Evolutionary conservation across 2,888 invertebrate genomes (phyloP), one percentile per base, ranked within the genome.

Genomic region (Limnephilus auricula): DNA sequence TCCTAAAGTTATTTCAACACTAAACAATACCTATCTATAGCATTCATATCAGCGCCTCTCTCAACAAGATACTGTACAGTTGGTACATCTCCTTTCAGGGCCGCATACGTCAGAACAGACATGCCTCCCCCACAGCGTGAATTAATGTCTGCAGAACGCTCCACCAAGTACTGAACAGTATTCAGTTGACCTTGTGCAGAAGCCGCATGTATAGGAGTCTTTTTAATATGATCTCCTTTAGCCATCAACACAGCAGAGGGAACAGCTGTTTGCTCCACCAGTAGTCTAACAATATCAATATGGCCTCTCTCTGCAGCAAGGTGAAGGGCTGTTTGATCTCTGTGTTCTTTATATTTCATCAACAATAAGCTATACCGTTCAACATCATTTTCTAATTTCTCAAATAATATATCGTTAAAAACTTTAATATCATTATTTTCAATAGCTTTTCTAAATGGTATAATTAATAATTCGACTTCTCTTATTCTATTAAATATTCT

Each of bases 391-490:
- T 10, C 6, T 50, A 15, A 82, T 10, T 82, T 25, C 0, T 10
- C 18, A 3, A 15, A 25, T 32, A 31, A 6, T 32, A 13, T 82
- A 18, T 1, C 1, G 2, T 32, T 32, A 12, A 30, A 10, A 80
- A 2, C 0, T 32, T 13, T 5, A 15, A 10, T n/a, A n/a, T n/a
- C 2, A 15, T 45, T 45, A 45, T 45, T 0, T 45, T 45, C 0
- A 15, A 45, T 45, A 45, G 13, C 15, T 15, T 2, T 0, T 0
- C 3, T 15, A 45, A 45, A 15, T 0, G 0, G 2, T 0, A 0
- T 2, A 15, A 45, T 3, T 45, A 3, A 1, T 45, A 45, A 45
- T 45, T 45, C 45, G 15, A 45, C 45, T 15, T 15, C 15, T 13
- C 15, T 15, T 45, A 45, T 2, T 45, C 45, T 45, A 15, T 45